A percentile compares a stretch with the other conserved stretches of the same genome.
phyloP scores from a whole-genome alignment of 92 coral and sea anemone genomes.

The Heteractis magnifica region DNA sequence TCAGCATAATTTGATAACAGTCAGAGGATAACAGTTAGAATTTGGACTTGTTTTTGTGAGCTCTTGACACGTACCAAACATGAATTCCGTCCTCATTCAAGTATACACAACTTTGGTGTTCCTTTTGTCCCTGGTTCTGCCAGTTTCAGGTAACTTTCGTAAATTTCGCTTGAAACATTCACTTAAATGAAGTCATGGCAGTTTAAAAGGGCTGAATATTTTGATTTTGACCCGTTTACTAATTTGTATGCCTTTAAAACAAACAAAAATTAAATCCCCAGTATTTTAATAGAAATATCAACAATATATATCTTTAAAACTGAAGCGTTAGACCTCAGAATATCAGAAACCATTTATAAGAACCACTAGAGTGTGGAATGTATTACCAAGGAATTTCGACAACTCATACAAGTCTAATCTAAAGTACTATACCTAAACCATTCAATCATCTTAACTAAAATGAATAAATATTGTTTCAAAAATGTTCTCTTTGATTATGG shows the following conservation, averaged over 20 bases:
- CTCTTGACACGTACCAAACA: background rate
- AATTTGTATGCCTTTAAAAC: background rate
- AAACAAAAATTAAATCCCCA: too few species aligned
- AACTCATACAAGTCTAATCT: too few species aligned
- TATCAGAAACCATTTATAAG: too few species aligned
- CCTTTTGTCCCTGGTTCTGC: constrained; percentile 17
- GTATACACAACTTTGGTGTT: constrained; percentile 8
- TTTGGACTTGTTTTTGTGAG: background rate
- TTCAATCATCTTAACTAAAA: too few species aligned
- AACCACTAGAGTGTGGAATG: too few species aligned
- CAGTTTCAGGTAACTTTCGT: constrained; percentile 12
- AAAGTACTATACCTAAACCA: too few species aligned
- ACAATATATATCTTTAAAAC: too few species aligned
- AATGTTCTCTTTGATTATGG: too few species aligned
- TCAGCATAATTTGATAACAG: background rate
- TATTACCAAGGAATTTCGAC: too few species aligned
- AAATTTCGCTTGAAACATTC: background rate
- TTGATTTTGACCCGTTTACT: background rate
- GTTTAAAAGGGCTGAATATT: background rate
- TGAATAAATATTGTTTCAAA: too few species aligned
- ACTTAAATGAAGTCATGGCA: background rate
- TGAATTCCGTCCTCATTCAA: constrained; percentile 11
- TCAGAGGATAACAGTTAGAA: background rate
- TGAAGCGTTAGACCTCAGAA: too few species aligned
- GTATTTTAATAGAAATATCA: too few species aligned